Evolutionary conservation across 2,797 vertebrate species (phyloP), one percentile per base, ranked within the genome.

Genomic region (Ispidina lecontei): DNA sequence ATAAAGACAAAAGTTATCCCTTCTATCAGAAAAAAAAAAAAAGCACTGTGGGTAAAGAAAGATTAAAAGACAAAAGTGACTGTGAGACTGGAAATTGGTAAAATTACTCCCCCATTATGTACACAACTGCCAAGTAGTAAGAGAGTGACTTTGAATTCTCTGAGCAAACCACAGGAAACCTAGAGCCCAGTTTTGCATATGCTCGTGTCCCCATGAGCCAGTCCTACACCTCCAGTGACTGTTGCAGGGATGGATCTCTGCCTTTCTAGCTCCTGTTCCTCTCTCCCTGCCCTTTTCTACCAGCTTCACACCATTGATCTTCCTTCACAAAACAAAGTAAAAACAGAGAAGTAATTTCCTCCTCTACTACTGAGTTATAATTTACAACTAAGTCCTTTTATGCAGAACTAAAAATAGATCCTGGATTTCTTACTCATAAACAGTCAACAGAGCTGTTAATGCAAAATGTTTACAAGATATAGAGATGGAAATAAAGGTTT

Each of bases 151-250:
- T 21, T 12, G 58, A 88, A 78, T 55, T 91, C 43, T 47, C 76
- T 43, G 41, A 47, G n/a, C 8, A 69, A 58, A 55, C 37, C 44
- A 26, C 13, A 49, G 49, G 31, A 71, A 70, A 95, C 41, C n/a
- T 20, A 6, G 4, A 67, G 47, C 37, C 39, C n/a, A 31, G n/a
- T 10, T 73, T 70, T 37, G 55, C 5, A 23, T 3, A 21, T 0
- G 0, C 17, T 47, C 1, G 0, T 22, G 25, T 43, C 62, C 91
- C 15, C 0, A 2, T 17, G 12, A 62, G n/a, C 22, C 65, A 54
- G 19, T 70, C 56, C 44, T 52, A 1, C 11, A 15, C 11, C 29
- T 17, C 51, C 79, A 47, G 5, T 9, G 28, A 51, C 37, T 8
- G 18, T 8, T 26, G 11, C 22, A 59, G 47, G 33, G 43, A 49